These are phyloP conservation scores for Ahaetulla prasina DNA, from an alignment of 2,113 vertebrate species.

Conservation along the genomic window DNA sequence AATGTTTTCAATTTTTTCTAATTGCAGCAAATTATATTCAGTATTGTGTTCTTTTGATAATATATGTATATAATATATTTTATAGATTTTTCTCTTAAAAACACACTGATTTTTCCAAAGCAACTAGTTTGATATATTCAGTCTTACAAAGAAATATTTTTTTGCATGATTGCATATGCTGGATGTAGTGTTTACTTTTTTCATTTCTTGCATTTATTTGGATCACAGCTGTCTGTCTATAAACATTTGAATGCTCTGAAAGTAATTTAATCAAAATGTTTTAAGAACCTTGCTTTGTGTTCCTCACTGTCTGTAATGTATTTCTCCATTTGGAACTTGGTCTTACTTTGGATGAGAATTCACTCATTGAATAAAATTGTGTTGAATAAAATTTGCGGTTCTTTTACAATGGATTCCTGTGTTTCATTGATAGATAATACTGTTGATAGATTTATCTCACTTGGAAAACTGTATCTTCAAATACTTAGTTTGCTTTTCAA, in stretches of 20 bases:
- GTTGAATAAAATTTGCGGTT: neutral
- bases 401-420: neutral
- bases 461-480: neutral
- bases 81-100: neutral
- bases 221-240: neutral
- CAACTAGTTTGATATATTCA: neutral
- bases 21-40: neutral
- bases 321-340: neutral
- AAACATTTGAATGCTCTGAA: neutral
- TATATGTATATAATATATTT: neutral
- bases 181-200: neutral
- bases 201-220: neutral
- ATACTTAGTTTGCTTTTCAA: neutral
- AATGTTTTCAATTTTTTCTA: neutral
- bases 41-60: neutral
- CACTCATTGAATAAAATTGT: no score
- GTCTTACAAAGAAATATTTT: neutral
- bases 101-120: neutral
- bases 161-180: neutral
- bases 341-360: neutral
- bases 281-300: neutral
- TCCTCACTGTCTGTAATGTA: neutral
- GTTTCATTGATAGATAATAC: neutral
- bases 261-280: neutral
- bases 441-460: neutral